Evolutionary conservation across 2,113 vertebrate genomes (phyloP).

Genomic region (Pollachius pollachius): DNA sequence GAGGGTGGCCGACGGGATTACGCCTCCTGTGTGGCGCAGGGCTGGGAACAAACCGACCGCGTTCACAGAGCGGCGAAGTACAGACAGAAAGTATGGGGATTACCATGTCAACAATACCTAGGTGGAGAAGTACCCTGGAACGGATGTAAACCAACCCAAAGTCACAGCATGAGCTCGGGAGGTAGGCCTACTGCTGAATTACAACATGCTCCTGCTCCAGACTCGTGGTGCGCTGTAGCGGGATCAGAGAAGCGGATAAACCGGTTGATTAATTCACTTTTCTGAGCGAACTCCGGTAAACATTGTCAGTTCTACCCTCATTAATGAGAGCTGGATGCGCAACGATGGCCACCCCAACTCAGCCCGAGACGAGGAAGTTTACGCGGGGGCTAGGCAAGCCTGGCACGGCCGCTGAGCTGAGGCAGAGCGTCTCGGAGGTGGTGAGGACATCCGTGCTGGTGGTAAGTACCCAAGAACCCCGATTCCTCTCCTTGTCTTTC

Average conservation of each 20-base stretch:
- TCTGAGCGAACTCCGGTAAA: conserved; percentile 8
- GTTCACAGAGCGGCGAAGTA: no score
- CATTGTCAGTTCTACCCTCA: conserved; percentile 11
- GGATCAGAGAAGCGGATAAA: conserved; percentile 22
- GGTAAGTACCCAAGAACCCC: conserved; percentile 73
- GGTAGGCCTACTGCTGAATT: conserved; percentile 8
- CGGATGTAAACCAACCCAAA: neutral
- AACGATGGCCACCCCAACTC: conserved; percentile 61
- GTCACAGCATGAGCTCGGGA: conserved; percentile 2
- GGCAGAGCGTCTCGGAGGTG: conserved; percentile 95
- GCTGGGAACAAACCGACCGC: conserved; percentile 31
- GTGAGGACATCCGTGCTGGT: conserved; percentile 90
- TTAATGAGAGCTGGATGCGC: conserved; percentile 35
- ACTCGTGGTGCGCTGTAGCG: conserved; percentile 35
- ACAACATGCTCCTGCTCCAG: conserved; percentile 33
- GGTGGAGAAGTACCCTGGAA: no score
- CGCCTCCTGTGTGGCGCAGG: conserved; percentile 42
- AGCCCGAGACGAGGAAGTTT: conserved; percentile 91
- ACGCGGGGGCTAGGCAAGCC: conserved; percentile 91
- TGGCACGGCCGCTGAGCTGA: conserved; percentile 91
- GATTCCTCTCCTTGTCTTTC: no score
- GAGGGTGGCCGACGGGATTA: conserved; percentile 44
- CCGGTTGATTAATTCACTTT: conserved; percentile 27
- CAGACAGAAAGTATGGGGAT: no score
- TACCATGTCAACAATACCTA: no score